Evolutionary conservation across 2,888 invertebrate genomes (phyloP).

Genomic region (Drosophila differens): DNA sequence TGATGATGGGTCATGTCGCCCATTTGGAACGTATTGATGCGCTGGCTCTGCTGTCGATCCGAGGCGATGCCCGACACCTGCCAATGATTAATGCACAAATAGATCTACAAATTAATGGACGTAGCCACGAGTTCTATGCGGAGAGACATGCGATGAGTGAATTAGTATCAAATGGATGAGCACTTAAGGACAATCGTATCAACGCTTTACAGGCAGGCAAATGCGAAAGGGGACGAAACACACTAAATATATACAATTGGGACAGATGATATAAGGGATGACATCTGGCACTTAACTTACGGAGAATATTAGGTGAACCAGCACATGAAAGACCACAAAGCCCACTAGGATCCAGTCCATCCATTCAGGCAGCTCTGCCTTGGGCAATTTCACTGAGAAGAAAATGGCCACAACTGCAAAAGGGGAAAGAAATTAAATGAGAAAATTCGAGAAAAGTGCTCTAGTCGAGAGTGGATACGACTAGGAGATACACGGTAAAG

Average conservation of each 20-base stretch:
- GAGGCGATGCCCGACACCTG: constrained; percentile 92
- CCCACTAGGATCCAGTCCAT: constrained; percentile 95
- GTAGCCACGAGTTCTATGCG: constrained; percentile 57
- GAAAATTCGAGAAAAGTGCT: neutral
- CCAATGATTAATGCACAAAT: constrained; percentile 84
- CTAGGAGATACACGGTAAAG: neutral
- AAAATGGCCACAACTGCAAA: constrained; percentile 95
- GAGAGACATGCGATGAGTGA: constrained; percentile 55
- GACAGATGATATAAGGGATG: constrained; percentile 38
- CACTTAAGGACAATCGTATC: constrained; percentile 61
- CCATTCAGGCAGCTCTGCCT: constrained; percentile 94
- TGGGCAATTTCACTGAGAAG: constrained; percentile 93
- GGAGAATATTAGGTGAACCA: constrained; percentile 94
- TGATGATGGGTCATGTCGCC: constrained; percentile 88
- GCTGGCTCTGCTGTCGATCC: constrained; percentile 90
- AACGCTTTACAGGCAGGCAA: constrained; percentile 58
- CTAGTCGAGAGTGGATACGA: neutral
- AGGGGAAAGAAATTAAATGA: neutral
- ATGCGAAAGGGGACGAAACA: constrained; percentile 45
- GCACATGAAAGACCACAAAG: constrained; percentile 95
- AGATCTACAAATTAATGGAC: constrained; percentile 81
- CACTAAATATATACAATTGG: constrained; percentile 47
- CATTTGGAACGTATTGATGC: constrained; percentile 94
- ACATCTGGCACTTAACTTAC: constrained; percentile 86
- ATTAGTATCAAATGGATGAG: constrained; percentile 81